Base-by-base conservation (phyloP, 2,113 vertebrate species). In the Micronycteris hirsuta region DNA sequence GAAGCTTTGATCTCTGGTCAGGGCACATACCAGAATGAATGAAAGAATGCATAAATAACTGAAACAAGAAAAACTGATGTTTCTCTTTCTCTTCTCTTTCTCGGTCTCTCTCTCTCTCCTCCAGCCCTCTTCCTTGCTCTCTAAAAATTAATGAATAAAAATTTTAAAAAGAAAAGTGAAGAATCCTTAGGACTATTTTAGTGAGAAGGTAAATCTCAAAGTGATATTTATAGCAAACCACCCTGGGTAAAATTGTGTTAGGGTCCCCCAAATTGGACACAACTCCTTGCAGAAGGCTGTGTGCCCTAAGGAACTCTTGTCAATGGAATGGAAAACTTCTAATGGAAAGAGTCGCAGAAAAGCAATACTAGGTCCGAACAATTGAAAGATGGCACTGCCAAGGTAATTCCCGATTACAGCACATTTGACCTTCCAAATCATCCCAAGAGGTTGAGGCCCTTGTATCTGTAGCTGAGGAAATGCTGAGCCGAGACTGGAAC, bases 281-380 rank as follows among this genome's bases (percentile, higher is more conserved):
- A 71, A 82, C 47, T 95, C 81, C 45, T 45, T 61, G 65, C 26
- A 94, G 45, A 94, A 91, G 47, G 41, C 54, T 61, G 11, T 43
- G 24, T 8, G 77, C 58, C 47, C 36, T 78, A 78, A 26, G 47
- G 43, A 91, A 22, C 13, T 86, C 65, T 70, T 67, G 10, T 91
- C 93, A 89, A 85, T 36, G 81, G 92, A 95, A 90, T 56, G 54
- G 71, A 81, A 95, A 78, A 71, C 20, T 91, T 88, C 9, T 19
- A 16, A 93, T 77, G 68, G 41, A 89, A 91, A 74, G 49, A 89
- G 58, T 73, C 78, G 89, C 47, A 74, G 31, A 71, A 71, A 93
- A 43, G 74, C 68, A 81, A 43, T 58, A 87, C 74, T 77, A 67
- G 17, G 33, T 45, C 68, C 65, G 6, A 41, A 12, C 8, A 58